These are phyloP conservation scores for Hiodon tergisus DNA, from an alignment of 2,113 vertebrate species.

Conservation along the genomic window DNA sequence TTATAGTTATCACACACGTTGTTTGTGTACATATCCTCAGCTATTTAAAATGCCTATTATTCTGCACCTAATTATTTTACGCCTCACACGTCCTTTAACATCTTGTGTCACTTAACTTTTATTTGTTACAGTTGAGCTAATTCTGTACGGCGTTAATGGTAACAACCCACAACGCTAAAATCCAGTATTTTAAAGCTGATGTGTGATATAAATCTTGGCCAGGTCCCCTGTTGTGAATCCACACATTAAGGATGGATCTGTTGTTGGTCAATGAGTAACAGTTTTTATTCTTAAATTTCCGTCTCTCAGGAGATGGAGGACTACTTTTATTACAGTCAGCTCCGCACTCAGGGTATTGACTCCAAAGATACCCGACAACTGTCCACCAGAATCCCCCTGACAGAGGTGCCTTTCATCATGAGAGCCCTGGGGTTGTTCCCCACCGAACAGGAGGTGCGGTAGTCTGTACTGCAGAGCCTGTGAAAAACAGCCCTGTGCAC, in stretches of 20 bases:
- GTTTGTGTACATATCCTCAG: no score
- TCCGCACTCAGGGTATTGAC: conserved; percentile 66
- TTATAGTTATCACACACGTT: no score
- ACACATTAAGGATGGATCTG: not conserved
- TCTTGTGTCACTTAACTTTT: no score
- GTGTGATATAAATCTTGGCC: no score
- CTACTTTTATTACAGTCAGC: conserved; percentile 85
- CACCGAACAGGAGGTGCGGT: conserved; percentile 77
- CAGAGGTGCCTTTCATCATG: conserved; percentile 80
- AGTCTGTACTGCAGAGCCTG: no score
- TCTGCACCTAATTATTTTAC: no score
- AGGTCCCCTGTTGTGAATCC: not conserved
- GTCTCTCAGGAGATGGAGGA: conserved; percentile 79
- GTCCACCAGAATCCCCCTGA: conserved; percentile 70
- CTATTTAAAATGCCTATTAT: no score
- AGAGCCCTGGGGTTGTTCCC: conserved; percentile 84
- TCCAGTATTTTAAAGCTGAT: no score
- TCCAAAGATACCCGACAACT: conserved; percentile 68
- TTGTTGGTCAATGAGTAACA: not conserved
- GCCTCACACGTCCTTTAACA: no score
- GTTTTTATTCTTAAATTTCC: conserved; percentile 25
- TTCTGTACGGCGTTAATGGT: not conserved
- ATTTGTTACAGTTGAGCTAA: not conserved
- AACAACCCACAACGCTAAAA: no score
- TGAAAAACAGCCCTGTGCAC: no score